A percentile compares a stretch with the other conserved stretches of the same genome.
These are phyloP conservation scores for Toxotes jaculatrix DNA, from an alignment of 2,113 vertebrate genomes.

Conservation along the genomic window DNA sequence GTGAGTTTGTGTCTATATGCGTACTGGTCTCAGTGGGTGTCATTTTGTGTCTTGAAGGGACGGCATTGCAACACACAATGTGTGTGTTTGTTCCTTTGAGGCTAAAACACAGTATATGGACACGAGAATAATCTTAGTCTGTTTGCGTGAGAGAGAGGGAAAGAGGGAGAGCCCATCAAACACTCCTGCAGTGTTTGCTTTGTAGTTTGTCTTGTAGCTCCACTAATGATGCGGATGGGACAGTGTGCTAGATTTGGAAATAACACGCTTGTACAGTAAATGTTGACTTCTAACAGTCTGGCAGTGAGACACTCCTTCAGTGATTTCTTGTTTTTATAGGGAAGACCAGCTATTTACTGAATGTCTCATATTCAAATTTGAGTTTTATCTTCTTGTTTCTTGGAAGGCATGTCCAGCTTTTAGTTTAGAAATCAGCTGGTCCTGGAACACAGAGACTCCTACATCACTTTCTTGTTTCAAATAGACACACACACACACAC, in stretches of 20 bases:
- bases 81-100: slow-evolving; percentile 19
- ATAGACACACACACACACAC: too few relatives aligned
- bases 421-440: not conserved
- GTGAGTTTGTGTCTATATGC: slow-evolving; percentile 46
- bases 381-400: not conserved
- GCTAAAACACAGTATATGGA: not conserved
- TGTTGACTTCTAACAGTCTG: not conserved
- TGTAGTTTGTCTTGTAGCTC: slow-evolving; percentile 3
- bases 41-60: slow-evolving; percentile 47
- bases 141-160: not conserved
- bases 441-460: not conserved
- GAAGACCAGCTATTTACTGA: not conserved
- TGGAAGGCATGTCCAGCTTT: not conserved
- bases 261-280: not conserved
- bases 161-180: not conserved
- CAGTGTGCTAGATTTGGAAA: not conserved
- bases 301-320: not conserved
- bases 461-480: not conserved
- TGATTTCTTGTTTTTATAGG: not conserved
- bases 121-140: not conserved
- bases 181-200: slow-evolving; percentile 2
- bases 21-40: slow-evolving; percentile 28
- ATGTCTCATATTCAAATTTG: not conserved
- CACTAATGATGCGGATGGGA: slow-evolving; percentile 14
- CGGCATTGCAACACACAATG: not conserved